Evolutionary conservation across 2,113 vertebrate genomes (phyloP), one percentile per base, ranked within the genome.

Genomic region (Vombatus ursinus): DNA sequence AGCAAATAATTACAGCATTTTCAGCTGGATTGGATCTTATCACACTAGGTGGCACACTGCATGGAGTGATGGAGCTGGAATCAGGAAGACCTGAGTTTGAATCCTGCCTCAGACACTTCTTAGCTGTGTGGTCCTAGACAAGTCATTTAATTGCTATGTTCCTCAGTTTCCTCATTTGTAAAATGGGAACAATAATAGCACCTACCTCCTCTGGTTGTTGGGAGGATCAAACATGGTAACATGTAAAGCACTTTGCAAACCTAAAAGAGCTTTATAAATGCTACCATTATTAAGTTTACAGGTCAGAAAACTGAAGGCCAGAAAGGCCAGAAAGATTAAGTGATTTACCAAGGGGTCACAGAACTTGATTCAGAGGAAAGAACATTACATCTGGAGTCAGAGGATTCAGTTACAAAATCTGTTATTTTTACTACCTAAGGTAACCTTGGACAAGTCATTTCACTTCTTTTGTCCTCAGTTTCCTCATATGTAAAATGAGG

Each of bases 281-380:
- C 11, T 61, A 61, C 28, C 8, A 12, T 61, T 31, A 61, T 12
- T 61, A 61, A 31, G 31, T 31, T 61, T 61, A 61, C 10, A 98
- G 98, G 98, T 98, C 98, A 98, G 28, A 61, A 61, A 61, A 3
- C 28, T 61, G 28, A 61, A 61, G 26, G 28, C 14, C 57, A 61
- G 9, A 31, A 61, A 61, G 26, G 28, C 3, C 57, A 61, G 2
- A 31, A 61, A 61, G 28, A 12, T 61, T 61, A 31, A 57, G 26
- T 57, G 26, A 57, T 57, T 57, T 57, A 31, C 26, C 54, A 28
- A 26, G 9, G 28, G 28, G 57, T 31, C 28, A 31, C 28, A 31
- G 57, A 61, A 31, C 28, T 61, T 61, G 57, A 61, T 61, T 31
- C 28, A 61, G 57, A 61, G 26, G 57, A 61, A 61, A 12, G 57